A percentile compares a stretch with the other conserved stretches of the same genome.
phyloP scores from a whole-genome alignment of 2,888 invertebrate species.

The Dicycla oo region DNA sequence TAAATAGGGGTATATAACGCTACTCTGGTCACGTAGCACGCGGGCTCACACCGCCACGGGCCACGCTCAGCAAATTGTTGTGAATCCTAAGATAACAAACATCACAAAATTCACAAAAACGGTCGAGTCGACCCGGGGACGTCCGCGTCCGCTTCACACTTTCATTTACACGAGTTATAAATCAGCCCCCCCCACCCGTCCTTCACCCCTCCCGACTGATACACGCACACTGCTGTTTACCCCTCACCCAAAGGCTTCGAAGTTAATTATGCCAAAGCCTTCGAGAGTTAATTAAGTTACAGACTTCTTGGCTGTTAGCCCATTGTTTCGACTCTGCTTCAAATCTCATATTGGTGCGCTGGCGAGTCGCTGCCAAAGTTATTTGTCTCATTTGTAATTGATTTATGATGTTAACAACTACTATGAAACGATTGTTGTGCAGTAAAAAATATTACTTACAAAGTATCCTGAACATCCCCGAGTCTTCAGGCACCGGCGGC shows the following conservation, averaged over 20 bases:
- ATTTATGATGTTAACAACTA: slow-evolving; percentile 48
- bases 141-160: slow-evolving; percentile 44
- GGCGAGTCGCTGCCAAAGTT: slow-evolving; percentile 47
- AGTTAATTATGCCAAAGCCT: slow-evolving; percentile 72
- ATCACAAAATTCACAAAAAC: slow-evolving; percentile 58
- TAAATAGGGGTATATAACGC: slow-evolving; percentile 46
- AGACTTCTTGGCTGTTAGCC: slow-evolving; percentile 65
- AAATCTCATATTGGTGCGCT: slow-evolving; percentile 56
- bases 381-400: slow-evolving; percentile 55
- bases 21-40: slow-evolving; percentile 56
- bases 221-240: slow-evolving; percentile 60
- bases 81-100: slow-evolving; percentile 62
- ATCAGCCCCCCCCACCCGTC: slow-evolving; percentile 36
- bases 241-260: slow-evolving; percentile 63
- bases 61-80: slow-evolving; percentile 54
- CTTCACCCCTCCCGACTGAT: slow-evolving; percentile 31
- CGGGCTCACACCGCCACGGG: slow-evolving; percentile 22
- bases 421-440: slow-evolving; percentile 8
- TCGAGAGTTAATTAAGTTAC: slow-evolving; percentile 72
- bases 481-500: slow-evolving; percentile 9
- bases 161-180: slow-evolving; percentile 61
- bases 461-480: not conserved
- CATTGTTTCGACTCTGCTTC: slow-evolving; percentile 61
- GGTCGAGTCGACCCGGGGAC: slow-evolving; percentile 5
- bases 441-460: slow-evolving; percentile 12